phyloP scores from a whole-genome alignment of 2,113 vertebrate species.

The Machaerirhynchus nigripectus region DNA sequence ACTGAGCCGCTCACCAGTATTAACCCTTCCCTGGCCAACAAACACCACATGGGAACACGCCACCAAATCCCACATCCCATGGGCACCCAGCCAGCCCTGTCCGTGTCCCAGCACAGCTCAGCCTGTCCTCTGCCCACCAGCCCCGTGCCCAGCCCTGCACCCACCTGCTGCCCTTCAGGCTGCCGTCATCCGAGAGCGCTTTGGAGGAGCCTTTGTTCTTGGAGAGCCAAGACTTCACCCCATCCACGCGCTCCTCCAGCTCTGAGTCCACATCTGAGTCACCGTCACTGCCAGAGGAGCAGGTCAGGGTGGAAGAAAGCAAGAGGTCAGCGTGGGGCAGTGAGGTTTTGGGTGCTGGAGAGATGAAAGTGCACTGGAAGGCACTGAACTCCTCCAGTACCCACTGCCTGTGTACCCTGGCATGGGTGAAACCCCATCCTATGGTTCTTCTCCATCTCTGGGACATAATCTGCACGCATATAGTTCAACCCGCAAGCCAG shows the following conservation, averaged over 20 bases:
- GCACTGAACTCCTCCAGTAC: neutral
- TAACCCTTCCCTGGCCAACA: neutral
- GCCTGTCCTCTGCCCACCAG: fast-evolving
- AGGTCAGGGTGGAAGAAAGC: neutral
- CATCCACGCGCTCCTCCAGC: slow-evolving; percentile 90
- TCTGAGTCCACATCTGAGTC: slow-evolving; percentile 92
- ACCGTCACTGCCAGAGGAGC: slow-evolving; percentile 77
- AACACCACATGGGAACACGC: neutral
- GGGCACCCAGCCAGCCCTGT: neutral
- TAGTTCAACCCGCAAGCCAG: neutral
- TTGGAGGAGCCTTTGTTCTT: slow-evolving; percentile 85
- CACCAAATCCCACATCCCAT: neutral
- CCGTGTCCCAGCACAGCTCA: neutral
- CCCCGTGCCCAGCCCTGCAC: neutral
- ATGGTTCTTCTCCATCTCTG: neutral
- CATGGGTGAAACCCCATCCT: neutral
- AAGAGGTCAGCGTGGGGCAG: neutral
- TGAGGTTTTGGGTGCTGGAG: neutral
- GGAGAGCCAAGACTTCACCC: slow-evolving; percentile 95
- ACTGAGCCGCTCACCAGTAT: fast-evolving
- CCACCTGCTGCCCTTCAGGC: slow-evolving; percentile 94
- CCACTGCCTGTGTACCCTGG: neutral
- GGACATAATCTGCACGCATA: neutral
- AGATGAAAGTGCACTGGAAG: neutral
- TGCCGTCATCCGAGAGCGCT: slow-evolving; percentile 90